A percentile compares a stretch with the other conserved stretches of the same genome.
Evolutionary conservation across 2,113 vertebrate species (phyloP).

Genomic region (Ageneiosus marmoratus): DNA sequence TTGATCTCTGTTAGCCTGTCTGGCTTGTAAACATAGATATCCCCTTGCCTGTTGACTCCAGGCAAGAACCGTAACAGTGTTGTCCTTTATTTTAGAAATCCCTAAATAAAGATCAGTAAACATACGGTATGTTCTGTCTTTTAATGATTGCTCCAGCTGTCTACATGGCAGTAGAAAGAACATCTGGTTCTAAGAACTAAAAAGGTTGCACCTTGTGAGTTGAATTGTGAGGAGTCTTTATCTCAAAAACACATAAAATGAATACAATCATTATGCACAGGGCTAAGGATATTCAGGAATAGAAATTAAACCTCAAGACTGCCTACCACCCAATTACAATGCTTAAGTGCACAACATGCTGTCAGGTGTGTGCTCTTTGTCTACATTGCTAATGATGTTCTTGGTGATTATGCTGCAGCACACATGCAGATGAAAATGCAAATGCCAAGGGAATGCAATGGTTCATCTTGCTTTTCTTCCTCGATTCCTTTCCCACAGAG

Average conservation of each 20-base stretch:
- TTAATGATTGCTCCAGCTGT: not conserved
- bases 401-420: slow-evolving; percentile 11
- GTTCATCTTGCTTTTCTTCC: slow-evolving; percentile 37
- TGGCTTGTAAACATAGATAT: slow-evolving; percentile 3
- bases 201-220: not conserved
- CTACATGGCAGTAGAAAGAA: not conserved
- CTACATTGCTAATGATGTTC: slow-evolving; percentile 20
- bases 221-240: not conserved
- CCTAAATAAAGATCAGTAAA: not conserved
- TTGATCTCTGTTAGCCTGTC: not conserved
- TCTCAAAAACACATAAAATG: not conserved
- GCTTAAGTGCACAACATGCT: not conserved
- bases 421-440: slow-evolving; percentile 18
- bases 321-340: not conserved
- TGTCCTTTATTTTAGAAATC: slow-evolving; percentile 1
- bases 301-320: not conserved
- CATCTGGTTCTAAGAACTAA: not conserved
- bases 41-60: not conserved
- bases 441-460: slow-evolving; percentile 4
- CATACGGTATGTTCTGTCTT: not conserved
- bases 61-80: not conserved
- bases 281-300: not conserved
- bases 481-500: slow-evolving; percentile 58
- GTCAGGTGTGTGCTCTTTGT: slow-evolving; percentile 2
- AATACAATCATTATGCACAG: not conserved